A percentile compares a stretch with the other conserved stretches of the same genome.
These are phyloP conservation scores for Trichopoda pennipes DNA, from an alignment of 2,888 invertebrate species.

Conservation along the genomic window DNA sequence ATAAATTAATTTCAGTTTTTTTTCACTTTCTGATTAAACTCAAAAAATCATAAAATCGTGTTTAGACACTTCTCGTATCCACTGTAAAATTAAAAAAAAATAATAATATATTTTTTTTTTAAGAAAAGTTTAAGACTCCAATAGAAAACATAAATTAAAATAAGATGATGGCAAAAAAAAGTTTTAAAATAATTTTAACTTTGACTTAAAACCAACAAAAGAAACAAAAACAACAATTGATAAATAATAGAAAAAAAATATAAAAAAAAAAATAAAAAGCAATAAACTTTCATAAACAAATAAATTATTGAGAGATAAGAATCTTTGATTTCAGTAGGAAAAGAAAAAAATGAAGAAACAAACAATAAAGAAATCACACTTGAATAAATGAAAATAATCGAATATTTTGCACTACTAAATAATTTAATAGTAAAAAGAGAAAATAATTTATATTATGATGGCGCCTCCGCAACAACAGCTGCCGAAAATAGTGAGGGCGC, in stretches of 20 bases:
- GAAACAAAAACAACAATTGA: neutral
- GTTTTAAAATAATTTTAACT: conserved; percentile 10
- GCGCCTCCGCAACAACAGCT: too few relatives aligned
- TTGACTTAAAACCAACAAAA: conserved; percentile 12
- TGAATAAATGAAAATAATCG: too few relatives aligned
- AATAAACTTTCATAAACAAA: conserved; percentile 50
- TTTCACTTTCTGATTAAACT: too few relatives aligned
- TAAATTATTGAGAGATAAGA: conserved; percentile 54
- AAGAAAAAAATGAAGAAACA: too few relatives aligned
- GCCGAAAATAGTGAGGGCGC: too few relatives aligned
- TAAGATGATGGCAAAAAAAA: conserved; percentile 6
- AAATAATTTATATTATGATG: too few relatives aligned
- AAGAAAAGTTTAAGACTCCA: neutral
- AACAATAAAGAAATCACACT: too few relatives aligned
- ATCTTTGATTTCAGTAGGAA: conserved; percentile 16
- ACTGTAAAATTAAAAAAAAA: neutral
- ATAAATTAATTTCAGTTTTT: too few relatives aligned
- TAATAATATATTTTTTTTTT: neutral
- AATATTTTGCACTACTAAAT: too few relatives aligned
- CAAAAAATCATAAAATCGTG: too few relatives aligned
- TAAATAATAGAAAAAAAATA: neutral
- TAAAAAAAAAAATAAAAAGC: neutral
- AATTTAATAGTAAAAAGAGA: too few relatives aligned
- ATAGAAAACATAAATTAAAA: neutral
- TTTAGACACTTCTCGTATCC: too few relatives aligned